phyloP scores from a whole-genome alignment of 2,113 vertebrate species.

The Empidonax traillii region DNA sequence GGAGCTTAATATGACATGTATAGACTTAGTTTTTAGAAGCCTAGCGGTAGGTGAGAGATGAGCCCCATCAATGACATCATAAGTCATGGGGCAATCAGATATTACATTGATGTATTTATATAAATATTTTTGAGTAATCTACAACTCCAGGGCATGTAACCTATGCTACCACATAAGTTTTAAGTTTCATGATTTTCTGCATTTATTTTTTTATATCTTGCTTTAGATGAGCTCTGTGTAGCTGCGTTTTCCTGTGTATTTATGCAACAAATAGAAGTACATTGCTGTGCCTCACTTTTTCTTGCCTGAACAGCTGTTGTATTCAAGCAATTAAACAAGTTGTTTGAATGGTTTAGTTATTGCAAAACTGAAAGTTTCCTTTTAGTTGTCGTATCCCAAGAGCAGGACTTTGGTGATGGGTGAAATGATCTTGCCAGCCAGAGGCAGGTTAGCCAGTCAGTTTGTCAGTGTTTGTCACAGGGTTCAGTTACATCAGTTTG shows the following conservation, averaged over 20 bases:
- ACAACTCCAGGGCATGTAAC: neutral
- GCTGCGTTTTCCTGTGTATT: neutral
- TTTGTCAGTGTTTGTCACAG: neutral
- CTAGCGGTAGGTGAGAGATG: neutral
- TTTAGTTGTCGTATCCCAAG: neutral
- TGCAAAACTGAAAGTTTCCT: neutral
- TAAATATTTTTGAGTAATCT: neutral
- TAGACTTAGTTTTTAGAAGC: neutral
- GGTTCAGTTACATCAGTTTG: neutral
- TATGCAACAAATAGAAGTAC: neutral
- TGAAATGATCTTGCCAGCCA: neutral
- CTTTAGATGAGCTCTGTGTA: neutral
- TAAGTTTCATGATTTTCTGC: neutral
- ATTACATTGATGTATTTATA: slow-evolving; percentile 2
- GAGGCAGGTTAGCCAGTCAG: neutral
- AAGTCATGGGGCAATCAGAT: neutral
- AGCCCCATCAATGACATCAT: neutral
- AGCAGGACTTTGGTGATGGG: neutral
- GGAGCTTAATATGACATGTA: neutral
- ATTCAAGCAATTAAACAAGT: neutral
- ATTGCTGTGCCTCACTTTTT: neutral
- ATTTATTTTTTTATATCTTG: neutral
- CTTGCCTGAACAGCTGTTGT: neutral
- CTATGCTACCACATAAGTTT: neutral
- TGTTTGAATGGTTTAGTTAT: neutral